Evolutionary conservation across 2,888 invertebrate species (phyloP), one percentile per base, ranked within the genome.

Genomic region (Cistogaster globosa): DNA sequence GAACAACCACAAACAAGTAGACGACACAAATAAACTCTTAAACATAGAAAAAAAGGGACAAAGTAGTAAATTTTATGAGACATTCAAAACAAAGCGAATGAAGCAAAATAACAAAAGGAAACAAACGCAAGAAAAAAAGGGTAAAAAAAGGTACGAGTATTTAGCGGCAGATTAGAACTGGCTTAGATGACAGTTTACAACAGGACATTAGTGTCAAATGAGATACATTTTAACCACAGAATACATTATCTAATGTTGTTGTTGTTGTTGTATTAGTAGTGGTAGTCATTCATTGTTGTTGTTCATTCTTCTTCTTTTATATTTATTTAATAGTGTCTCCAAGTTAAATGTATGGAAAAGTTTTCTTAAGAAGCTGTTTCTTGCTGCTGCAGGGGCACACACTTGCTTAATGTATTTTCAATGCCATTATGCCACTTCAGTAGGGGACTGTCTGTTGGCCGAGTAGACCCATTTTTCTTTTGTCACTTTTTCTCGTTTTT

Each of bases 171-270:
- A 85, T 85, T 85, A 85, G 85, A 85, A 79, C 71, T 75, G 78
- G 60, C 78, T 75, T 85, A 82, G 85, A 85, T 71, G 82, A 69
- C 71, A 62, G 75, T 76, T 85, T 85, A 85, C 84, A 81, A 86
- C 87, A 87, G 87, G 86, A 86, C 85, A 87, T 87, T 87, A 87
- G 86, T 86, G 87, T 87, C 87, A 87, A 84, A 87, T 84, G 38
- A 78, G 65, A 60, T 82, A 42, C 74, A 71, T 81, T 84, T 83
- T 83, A 82, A 83, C 87, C 87, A 83, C 82, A 87, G 86, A 85
- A 86, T 86, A 86, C 69, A 75, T 75, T 65, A 82, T 82, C 82
- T 75, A 79, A 78, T 82, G 75, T 63, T 51, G 57, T 9, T 32
- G 6, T 32, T 32, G 32, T 32, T 7, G 32, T 32, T 5, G 6